Conservation (phyloP, 2,113 vertebrate species). For the Rhinichthys klamathensis region DNA sequence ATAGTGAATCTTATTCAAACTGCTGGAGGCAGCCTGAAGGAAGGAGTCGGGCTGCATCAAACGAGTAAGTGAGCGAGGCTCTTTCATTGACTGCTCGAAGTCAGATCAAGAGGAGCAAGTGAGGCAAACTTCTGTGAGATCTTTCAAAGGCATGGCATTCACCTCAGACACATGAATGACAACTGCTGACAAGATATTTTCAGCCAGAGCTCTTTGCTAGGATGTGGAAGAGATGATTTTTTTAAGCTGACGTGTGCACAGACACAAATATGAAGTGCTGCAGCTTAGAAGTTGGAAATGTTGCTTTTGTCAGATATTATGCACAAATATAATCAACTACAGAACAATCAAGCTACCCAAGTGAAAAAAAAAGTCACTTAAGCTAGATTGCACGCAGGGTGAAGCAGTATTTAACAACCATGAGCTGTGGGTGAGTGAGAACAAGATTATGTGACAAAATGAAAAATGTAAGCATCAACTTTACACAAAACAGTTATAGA, state of each 20-base stretch:
- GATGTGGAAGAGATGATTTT: conserved; percentile 10
- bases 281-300: neutral
- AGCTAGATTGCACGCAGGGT: neutral
- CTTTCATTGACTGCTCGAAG: conserved; percentile 32
- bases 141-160: conserved; percentile 47
- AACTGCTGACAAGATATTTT: conserved; percentile 44
- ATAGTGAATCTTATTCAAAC: neutral
- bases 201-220: conserved; percentile 4
- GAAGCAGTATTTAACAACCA: conserved; percentile 6
- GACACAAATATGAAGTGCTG: neutral
- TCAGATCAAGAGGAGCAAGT: conserved; percentile 49
- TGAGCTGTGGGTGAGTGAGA: conserved; percentile 12
- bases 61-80: neutral
- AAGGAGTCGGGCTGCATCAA: conserved; percentile 40
- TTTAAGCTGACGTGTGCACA: neutral
- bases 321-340: conserved; percentile 3
- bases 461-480: neutral
- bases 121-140: conserved; percentile 46
- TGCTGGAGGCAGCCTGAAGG: conserved; percentile 28
- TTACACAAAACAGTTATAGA: neutral
- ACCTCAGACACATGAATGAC: conserved; percentile 26
- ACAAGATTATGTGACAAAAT: conserved; percentile 12
- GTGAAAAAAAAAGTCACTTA: neutral
- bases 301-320: neutral
- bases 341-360: conserved; percentile 16